phyloP scores from a whole-genome alignment of 2,888 invertebrate genomes.

The Macropis europaea region DNA sequence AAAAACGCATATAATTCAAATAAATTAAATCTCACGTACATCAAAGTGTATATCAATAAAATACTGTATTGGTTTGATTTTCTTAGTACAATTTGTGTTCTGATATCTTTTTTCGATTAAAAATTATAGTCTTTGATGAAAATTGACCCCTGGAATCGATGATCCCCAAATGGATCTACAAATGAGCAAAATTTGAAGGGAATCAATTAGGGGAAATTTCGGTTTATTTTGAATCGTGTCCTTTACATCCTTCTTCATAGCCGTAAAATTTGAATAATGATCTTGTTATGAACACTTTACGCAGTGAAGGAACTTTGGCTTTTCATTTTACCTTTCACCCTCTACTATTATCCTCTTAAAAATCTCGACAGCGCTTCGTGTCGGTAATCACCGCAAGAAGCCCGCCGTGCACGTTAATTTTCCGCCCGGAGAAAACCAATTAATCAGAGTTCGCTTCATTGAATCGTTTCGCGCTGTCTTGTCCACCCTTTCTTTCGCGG shows the following conservation, averaged over 20 bases:
- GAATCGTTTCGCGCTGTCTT: conserved; percentile 69
- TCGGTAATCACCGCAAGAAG: conserved; percentile 62
- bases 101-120: too few species aligned
- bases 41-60: too few species aligned
- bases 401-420: conserved; percentile 64
- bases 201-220: too few species aligned
- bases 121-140: too few species aligned
- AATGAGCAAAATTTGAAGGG: too few species aligned
- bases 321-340: conserved; percentile 42
- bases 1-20: too few species aligned
- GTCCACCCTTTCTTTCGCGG: conserved; percentile 41
- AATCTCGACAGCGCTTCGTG: conserved; percentile 49
- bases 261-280: conserved; percentile 68
- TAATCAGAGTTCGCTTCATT: conserved; percentile 72
- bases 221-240: too few species aligned
- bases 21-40: too few species aligned
- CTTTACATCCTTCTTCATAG: conserved; percentile 34
- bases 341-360: conserved; percentile 61
- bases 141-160: too few species aligned
- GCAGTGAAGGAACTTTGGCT: conserved; percentile 38
- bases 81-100: too few species aligned
- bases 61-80: too few species aligned
- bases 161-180: too few species aligned
- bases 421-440: conserved; percentile 64
- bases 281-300: conserved; percentile 65